Conservation (phyloP, 2,113 vertebrate species). For the Brienomyrus brachyistius region DNA sequence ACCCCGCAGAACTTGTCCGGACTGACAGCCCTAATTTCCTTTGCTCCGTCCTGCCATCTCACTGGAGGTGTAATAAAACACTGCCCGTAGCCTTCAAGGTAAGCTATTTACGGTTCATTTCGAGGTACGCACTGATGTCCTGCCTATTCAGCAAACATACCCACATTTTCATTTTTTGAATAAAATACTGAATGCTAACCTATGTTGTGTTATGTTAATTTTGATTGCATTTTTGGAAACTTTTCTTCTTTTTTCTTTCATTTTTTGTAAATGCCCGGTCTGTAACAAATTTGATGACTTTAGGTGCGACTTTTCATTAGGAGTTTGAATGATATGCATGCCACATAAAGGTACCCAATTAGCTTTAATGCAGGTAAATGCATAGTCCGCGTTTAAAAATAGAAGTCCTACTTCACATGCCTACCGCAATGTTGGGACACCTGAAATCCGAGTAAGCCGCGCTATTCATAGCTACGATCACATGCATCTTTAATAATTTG, state of each 20-base stretch:
- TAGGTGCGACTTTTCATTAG: neutral
- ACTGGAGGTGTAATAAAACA: slow-evolving; percentile 94
- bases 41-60: slow-evolving; percentile 82
- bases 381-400: slow-evolving; percentile 24
- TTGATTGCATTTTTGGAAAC: neutral
- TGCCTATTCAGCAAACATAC: neutral
- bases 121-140: neutral
- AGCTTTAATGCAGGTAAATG: slow-evolving; percentile 21
- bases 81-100: slow-evolving; percentile 89
- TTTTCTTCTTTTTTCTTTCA: neutral
- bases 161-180: neutral
- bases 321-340: neutral
- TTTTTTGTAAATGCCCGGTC: neutral
- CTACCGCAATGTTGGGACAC: slow-evolving; percentile 20
- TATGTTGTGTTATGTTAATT: neutral
- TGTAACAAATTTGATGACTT: neutral
- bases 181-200: neutral
- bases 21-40: slow-evolving; percentile 94
- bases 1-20: slow-evolving; percentile 77
- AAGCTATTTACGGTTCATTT: slow-evolving; percentile 34
- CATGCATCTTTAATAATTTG: slow-evolving; percentile 33
- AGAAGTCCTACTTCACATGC: slow-evolving; percentile 19
- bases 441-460: slow-evolving; percentile 32
- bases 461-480: slow-evolving; percentile 32
- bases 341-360: slow-evolving; percentile 4